These are phyloP conservation scores for Tenodera sinensis DNA, from an alignment of 2,888 invertebrate species.

Conservation along the genomic window DNA sequence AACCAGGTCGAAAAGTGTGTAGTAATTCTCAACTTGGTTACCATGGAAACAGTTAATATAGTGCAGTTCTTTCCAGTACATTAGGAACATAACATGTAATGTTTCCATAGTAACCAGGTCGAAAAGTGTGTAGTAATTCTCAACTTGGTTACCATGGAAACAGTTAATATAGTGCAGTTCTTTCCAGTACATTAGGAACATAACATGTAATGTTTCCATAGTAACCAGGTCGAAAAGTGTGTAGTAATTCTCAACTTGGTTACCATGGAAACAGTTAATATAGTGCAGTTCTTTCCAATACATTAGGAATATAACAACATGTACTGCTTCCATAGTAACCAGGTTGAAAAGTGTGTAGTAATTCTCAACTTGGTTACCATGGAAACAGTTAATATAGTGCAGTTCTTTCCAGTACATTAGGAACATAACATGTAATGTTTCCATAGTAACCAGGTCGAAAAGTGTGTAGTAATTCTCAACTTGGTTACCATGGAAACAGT, in stretches of 20 bases:
- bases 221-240: not conserved
- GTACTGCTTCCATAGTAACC: not conserved
- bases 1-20: no score
- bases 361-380: not conserved
- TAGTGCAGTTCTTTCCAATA: not conserved
- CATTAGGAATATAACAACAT: not conserved
- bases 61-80: no score
- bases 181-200: not conserved
- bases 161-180: not conserved
- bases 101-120: not conserved
- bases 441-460: not conserved
- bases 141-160: no score
- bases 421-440: not conserved
- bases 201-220: not conserved
- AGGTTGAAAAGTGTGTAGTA: not conserved
- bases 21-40: no score
- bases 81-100: not conserved
- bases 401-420: not conserved
- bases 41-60: no score
- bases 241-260: not conserved
- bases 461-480: not conserved
- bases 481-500: not conserved
- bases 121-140: not conserved
- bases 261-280: not conserved
- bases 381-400: not conserved